Evolutionary conservation across 92 coral and sea anemone species (phyloP).

Genomic region (Porites cylindrica): DNA sequence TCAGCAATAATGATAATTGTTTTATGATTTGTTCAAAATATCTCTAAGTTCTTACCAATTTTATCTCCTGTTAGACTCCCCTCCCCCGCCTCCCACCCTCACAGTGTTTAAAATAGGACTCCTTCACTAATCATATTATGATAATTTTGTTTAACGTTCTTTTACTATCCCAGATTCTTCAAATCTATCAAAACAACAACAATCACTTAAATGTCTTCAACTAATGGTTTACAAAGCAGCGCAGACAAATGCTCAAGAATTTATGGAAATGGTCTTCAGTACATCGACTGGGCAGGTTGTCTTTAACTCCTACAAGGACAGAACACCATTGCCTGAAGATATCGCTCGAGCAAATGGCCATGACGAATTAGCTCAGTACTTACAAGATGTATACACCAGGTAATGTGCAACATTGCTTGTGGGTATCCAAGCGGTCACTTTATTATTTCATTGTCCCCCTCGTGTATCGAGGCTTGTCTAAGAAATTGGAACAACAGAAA

Average conservation of each 20-base stretch:
- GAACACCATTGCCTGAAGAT: slow-evolving; percentile 49
- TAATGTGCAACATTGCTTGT: neutral
- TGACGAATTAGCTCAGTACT: slow-evolving; percentile 25
- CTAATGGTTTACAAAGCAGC: slow-evolving; percentile 49
- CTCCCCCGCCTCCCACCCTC: no score
- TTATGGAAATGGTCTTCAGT: slow-evolving; percentile 49
- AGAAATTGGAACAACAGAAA: no score
- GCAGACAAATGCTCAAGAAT: slow-evolving; percentile 35
- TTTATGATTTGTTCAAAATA: no score
- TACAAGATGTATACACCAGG: slow-evolving; percentile 32
- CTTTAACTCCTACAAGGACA: slow-evolving; percentile 23
- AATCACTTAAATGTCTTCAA: slow-evolving; percentile 18
- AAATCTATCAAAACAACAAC: neutral
- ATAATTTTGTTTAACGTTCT: no score
- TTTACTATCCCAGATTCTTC: neutral
- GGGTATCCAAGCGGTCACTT: no score
- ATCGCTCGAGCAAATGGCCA: slow-evolving; percentile 56
- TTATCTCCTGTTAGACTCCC: no score
- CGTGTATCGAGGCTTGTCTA: no score
- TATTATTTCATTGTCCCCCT: no score
- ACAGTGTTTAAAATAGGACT: no score
- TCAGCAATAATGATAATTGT: no score
- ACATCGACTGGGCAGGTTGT: slow-evolving; percentile 32
- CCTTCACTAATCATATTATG: no score
- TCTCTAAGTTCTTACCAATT: no score